phyloP scores from a whole-genome alignment of 1,140 invertebrate species.

The Brachionus koreanus region DNA sequence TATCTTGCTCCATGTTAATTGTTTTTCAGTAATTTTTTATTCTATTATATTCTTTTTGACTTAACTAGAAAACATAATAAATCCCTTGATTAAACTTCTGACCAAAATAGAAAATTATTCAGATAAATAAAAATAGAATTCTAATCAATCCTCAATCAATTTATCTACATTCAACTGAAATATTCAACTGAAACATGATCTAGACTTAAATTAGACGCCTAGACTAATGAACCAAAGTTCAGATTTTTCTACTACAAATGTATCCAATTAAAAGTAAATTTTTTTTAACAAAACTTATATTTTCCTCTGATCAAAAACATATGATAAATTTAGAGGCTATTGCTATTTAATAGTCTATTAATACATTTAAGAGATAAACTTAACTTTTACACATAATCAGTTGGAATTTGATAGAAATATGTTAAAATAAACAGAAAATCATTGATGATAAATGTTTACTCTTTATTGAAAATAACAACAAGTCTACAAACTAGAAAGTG shows the following conservation, averaged over 20 bases:
- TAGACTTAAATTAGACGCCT: neutral
- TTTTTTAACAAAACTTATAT: neutral
- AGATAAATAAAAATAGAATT: neutral
- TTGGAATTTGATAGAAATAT: neutral
- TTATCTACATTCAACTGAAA: neutral
- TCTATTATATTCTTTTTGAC: neutral
- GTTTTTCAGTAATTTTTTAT: slow-evolving; percentile 6
- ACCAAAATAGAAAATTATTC: neutral
- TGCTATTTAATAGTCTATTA: neutral
- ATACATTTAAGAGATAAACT: neutral
- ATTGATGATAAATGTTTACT: neutral
- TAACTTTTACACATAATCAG: neutral
- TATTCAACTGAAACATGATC: neutral
- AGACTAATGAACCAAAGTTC: neutral
- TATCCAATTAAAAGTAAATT: neutral
- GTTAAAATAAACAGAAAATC: neutral
- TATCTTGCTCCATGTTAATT: slow-evolving; percentile 7
- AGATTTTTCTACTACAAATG: neutral
- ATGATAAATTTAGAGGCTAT: neutral
- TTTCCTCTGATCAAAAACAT: neutral
- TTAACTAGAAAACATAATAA: neutral
- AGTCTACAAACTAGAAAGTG: neutral
- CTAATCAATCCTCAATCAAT: neutral
- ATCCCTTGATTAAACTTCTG: slow-evolving; percentile 1
- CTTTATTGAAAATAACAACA: neutral